phyloP scores from a whole-genome alignment of 2,797 vertebrate genomes.

The Pampus argenteus region DNA sequence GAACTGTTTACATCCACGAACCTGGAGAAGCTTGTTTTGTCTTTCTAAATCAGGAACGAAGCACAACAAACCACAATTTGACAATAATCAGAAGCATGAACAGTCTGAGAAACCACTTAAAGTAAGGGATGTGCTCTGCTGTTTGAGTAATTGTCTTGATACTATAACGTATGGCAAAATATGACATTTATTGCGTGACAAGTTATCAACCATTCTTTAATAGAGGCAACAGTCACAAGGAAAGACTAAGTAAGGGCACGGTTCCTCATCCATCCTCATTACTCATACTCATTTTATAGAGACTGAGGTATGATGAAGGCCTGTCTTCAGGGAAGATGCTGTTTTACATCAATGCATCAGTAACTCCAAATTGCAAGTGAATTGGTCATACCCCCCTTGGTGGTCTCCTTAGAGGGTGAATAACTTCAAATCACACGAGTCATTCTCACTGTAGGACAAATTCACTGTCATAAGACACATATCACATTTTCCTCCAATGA shows the following conservation, averaged over 20 bases:
- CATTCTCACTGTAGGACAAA: conserved; percentile 55
- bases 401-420: conserved; percentile 59
- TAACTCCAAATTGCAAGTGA: conserved; percentile 80
- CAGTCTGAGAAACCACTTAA: conserved; percentile 17
- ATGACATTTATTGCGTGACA: conserved; percentile 2
- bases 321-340: conserved; percentile 71
- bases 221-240: conserved; percentile 28
- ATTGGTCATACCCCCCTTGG: conserved; percentile 76
- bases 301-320: conserved; percentile 68
- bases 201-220: conserved; percentile 16
- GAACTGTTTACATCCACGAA: conserved; percentile 73
- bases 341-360: conserved; percentile 82
- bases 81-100: conserved; percentile 56
- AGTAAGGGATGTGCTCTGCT: background rate
- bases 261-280: conserved; percentile 71
- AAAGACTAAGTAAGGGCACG: conserved; percentile 46
- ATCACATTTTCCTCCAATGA: conserved; percentile 41
- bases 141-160: background rate
- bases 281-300: conserved; percentile 60
- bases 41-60: conserved; percentile 38
- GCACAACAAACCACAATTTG: conserved; percentile 64
- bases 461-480: conserved; percentile 47
- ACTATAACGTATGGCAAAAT: background rate
- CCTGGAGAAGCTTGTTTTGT: conserved; percentile 54
- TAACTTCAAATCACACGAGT: conserved; percentile 69